Evolutionary conservation across 2,888 invertebrate species (phyloP), one percentile per base, ranked within the genome.

Genomic region (Coelopa pilipes): DNA sequence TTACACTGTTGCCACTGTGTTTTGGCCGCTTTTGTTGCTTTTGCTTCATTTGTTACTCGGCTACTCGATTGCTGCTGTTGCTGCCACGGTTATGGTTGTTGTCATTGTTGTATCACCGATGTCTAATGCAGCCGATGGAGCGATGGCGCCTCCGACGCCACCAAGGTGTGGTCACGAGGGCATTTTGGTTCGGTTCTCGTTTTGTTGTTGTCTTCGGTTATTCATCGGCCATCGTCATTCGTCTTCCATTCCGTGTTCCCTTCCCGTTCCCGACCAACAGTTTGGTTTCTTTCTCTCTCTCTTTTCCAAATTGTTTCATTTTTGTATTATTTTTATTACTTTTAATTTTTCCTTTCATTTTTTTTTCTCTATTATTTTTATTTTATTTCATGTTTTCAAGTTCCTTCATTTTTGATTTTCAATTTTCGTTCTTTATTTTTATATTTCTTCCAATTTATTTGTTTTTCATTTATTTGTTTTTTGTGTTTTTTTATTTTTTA

Each of bases 81-180:
- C 24, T 66, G 50, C 24, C 50, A 15, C 24, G 17, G n/a, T 66
- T 66, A 50, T 24, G n/a, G 50, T 50, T 49, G 21, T 17, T 9
- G 15, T 24, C 15, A 49, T 17, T 9, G 15, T 24, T 45, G 47
- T 46, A 17, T 46, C n/a, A n/a, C 50, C 12, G n/a, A 50, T 24
- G 50, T 66, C 66, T 50, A 66, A 24, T 66, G 66, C 49, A 49
- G 66, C 24, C 19, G 49, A 49, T 50, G 50, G 50, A 66, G 50
- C 13, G 66, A 19, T 65, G 65, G 65, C 66, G 66, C 50, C 66
- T 49, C 15, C 19, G 50, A 21, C 17, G 15, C 24, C 21, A 15
- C 12, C 21, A 50, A 21, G 49, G 50, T 66, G 66, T 66, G 50
- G 17, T 50, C 15, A 45, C 45, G 17, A 46, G 15, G 19, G 45